Base-by-base conservation (phyloP, 2,888 invertebrate species). In the Ellobium chinense region DNA sequence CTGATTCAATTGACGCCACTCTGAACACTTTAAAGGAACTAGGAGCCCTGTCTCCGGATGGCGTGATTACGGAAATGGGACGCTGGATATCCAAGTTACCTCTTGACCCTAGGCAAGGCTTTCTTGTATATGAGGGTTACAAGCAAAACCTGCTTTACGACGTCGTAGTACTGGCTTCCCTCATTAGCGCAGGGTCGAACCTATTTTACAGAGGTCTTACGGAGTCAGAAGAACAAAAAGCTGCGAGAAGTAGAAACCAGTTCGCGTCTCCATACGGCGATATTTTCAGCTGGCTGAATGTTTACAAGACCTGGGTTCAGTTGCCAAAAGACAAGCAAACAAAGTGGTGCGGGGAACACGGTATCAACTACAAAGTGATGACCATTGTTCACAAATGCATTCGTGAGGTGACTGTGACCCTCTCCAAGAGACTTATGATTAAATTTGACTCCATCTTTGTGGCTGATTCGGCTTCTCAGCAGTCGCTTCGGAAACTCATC, bases 291-390 rank as follows among this genome's bases (percentile, higher is more conserved):
- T 86, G 87, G 65, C 76, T 91, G 56, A 85, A 86, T 54, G 89
- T 90, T 1, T 91, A 87, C 83, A 86, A 88, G 73, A 85, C 85
- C 36, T 92, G 91, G 91, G 70, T 83, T 36, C 60, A 79, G 14
- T 73, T 88, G 29, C 85, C 85, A 9, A 88, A 88, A 78, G 86
- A 83, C 46, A 66, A 81, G 18, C 91, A 89, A 78, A 85, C 86
- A 5, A 84, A 84, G 36, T 92, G 91, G 91, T 91, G 92, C 81
- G 82, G 84, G 46, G 76, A 86, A n/a, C 91, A 93, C 82, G 88
- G 87, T 73, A 88, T 93, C 54, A 92, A 93, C 84, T 90, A 87
- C 21, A 92, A 91, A 85, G 84, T 90, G 4, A 87, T 92, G 82
- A 86, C 87, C 56, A 84, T 85, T 7, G 87, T 87, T 3, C 80